Conservation (phyloP, 2,113 vertebrate genomes). For the Lathamus discolor region DNA sequence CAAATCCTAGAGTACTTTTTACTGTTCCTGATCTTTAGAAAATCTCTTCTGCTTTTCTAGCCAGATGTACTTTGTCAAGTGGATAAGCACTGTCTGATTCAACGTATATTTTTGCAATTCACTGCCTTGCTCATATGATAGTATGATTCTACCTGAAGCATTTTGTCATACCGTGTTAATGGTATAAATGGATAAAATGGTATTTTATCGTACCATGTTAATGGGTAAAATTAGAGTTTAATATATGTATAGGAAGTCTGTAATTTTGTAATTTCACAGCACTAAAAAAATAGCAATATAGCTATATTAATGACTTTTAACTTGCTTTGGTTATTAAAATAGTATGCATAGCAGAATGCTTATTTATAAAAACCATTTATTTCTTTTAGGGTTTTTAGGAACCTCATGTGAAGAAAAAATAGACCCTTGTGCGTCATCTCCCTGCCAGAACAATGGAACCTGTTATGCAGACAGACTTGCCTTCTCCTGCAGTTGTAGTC, state of each 20-base stretch:
- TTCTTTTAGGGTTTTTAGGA: conserved; percentile 84
- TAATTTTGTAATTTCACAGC: not conserved
- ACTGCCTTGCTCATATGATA: not conserved
- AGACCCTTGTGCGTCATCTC: conserved; percentile 86
- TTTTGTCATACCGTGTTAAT: not conserved
- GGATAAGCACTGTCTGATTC: not conserved
- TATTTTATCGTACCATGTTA: not conserved
- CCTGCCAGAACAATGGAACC: conserved; percentile 93
- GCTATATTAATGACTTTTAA: not conserved
- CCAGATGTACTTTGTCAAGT: not conserved
- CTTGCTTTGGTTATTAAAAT: not conserved
- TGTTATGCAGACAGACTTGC: conserved; percentile 80
- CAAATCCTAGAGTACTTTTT: not conserved
- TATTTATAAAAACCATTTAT: not conserved
- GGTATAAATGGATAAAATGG: not conserved
- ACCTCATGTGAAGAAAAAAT: conserved; percentile 87
- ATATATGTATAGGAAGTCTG: not conserved
- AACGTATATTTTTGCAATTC: not conserved
- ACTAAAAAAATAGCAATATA: not conserved
- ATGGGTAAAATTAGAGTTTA: not conserved
- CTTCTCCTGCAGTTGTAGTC: conserved; percentile 87
- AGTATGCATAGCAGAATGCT: not conserved
- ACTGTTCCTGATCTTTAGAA: not conserved
- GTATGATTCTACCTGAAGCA: not conserved
- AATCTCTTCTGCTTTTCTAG: not conserved